Evolutionary conservation across 2,888 invertebrate genomes (phyloP).

Genomic region (Ophion costatus): DNA sequence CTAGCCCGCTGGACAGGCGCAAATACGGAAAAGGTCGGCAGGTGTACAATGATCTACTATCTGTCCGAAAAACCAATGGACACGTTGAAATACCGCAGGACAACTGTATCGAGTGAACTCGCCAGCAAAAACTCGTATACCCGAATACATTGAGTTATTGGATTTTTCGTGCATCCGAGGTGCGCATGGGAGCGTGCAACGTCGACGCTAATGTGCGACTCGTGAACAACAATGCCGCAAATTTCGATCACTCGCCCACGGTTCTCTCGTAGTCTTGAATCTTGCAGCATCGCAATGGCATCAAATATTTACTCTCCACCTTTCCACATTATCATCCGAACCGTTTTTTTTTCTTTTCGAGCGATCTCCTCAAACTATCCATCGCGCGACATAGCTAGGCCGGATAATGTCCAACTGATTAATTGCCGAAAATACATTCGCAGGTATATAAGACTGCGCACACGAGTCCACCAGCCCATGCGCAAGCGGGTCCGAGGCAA

Average conservation of each 20-base stretch:
- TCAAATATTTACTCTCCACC: too few species aligned
- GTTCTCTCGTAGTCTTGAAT: too few species aligned
- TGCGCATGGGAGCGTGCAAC: constrained; percentile 14
- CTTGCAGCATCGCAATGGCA: too few species aligned
- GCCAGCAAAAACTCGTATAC: constrained; percentile 25
- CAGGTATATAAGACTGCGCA: not conserved
- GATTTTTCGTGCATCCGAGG: constrained; percentile 41
- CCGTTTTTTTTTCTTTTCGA: too few species aligned
- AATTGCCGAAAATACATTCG: not conserved
- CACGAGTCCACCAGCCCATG: constrained; percentile 39
- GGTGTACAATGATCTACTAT: constrained; percentile 46
- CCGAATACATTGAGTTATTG: constrained; percentile 58
- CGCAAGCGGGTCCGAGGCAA: constrained; percentile 55
- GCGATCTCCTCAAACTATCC: too few species aligned
- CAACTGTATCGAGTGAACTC: not conserved
- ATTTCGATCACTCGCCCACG: too few species aligned
- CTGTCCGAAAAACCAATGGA: constrained; percentile 11
- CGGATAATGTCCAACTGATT: too few species aligned
- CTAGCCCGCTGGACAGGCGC: too few species aligned
- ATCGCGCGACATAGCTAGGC: too few species aligned
- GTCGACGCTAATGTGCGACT: constrained; percentile 48
- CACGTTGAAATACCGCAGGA: constrained; percentile 3
- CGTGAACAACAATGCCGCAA: not conserved
- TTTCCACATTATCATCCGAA: too few species aligned
- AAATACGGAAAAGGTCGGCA: too few species aligned